Evolutionary conservation across 2,797 vertebrate species (phyloP).

Genomic region (Eidolon dupreanum): DNA sequence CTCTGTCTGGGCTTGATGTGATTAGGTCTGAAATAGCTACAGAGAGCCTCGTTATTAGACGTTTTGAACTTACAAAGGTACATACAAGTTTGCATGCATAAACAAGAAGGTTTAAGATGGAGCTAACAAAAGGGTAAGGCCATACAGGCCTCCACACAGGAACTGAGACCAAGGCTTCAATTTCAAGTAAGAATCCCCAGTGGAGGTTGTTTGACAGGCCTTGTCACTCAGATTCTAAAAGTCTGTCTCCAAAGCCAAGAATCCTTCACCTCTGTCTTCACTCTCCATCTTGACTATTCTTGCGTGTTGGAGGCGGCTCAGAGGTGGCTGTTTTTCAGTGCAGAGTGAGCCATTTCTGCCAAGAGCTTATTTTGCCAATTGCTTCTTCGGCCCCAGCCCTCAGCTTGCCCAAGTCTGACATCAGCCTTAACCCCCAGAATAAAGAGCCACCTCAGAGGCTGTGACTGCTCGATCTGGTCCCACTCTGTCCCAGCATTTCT

Average conservation of each 20-base stretch:
- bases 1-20: slow-evolving; percentile 63
- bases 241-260: slow-evolving; percentile 21
- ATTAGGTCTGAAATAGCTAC: slow-evolving; percentile 17
- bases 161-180: neutral
- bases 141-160: neutral
- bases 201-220: neutral
- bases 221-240: slow-evolving; percentile 41
- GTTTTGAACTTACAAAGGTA: neutral
- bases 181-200: neutral
- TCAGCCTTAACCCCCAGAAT: neutral
- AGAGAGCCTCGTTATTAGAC: neutral
- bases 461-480: neutral
- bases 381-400: neutral
- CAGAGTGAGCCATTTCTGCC: neutral
- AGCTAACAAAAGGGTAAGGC: neutral
- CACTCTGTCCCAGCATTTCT: neutral
- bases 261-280: slow-evolving; percentile 8
- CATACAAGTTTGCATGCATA: neutral
- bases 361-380: slow-evolving; percentile 16
- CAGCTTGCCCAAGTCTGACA: neutral
- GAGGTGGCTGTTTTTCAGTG: slow-evolving; percentile 7
- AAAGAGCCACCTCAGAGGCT: slow-evolving; percentile 13
- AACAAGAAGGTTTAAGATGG: neutral
- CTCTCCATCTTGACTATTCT: neutral
- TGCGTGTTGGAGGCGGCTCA: neutral